These are phyloP conservation scores for Papilio demoleus DNA, from an alignment of 2,888 invertebrate genomes.

Conservation along the genomic window DNA sequence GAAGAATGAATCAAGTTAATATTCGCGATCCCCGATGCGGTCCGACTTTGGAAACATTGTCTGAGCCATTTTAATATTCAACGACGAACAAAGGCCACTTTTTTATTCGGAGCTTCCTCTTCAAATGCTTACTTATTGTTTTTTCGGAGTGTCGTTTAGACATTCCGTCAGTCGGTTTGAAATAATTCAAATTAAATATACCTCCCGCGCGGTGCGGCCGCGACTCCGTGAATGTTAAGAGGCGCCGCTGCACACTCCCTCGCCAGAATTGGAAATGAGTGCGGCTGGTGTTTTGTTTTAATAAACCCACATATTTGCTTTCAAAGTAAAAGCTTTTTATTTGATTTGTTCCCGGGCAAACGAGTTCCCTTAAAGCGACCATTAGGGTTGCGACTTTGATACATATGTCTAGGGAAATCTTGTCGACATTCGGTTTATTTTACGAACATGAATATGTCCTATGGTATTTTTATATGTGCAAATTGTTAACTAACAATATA, in stretches of 20 bases:
- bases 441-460: slow-evolving; percentile 14
- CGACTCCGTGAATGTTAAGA: slow-evolving; percentile 67
- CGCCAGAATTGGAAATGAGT: slow-evolving; percentile 75
- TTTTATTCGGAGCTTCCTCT: slow-evolving; percentile 66
- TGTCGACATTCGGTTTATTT: slow-evolving; percentile 9
- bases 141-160: slow-evolving; percentile 68
- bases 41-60: slow-evolving; percentile 47
- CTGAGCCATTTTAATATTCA: slow-evolving; percentile 72
- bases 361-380: slow-evolving; percentile 54
- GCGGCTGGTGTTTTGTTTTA: slow-evolving; percentile 74
- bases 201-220: slow-evolving; percentile 69
- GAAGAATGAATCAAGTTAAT: slow-evolving; percentile 70
- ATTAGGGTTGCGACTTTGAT: slow-evolving; percentile 52
- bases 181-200: slow-evolving; percentile 81
- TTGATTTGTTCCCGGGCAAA: slow-evolving; percentile 64
- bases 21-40: slow-evolving; percentile 57
- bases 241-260: slow-evolving; percentile 62
- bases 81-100: slow-evolving; percentile 64
- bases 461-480: slow-evolving; percentile 6
- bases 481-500: slow-evolving; percentile 19
- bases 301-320: slow-evolving; percentile 76
- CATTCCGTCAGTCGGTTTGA: slow-evolving; percentile 75
- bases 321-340: slow-evolving; percentile 73
- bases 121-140: slow-evolving; percentile 67
- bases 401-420: slow-evolving; percentile 23